phyloP scores from a whole-genome alignment of 1,140 invertebrate species.

The Hydropsyche tenuis region DNA sequence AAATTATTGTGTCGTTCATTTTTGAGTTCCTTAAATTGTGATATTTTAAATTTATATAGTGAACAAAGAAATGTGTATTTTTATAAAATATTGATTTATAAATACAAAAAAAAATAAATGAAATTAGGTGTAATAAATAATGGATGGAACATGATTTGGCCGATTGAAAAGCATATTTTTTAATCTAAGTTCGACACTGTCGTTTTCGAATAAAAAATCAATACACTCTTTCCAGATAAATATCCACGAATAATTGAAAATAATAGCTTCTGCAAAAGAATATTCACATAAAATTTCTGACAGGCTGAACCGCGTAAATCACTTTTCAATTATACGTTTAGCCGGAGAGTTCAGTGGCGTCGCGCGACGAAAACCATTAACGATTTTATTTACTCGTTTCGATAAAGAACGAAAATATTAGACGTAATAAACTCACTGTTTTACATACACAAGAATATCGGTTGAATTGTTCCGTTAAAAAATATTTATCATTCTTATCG shows the following conservation, averaged over 20 bases:
- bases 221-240: slow-evolving; percentile 40
- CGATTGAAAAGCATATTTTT: background rate
- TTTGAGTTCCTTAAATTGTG: too few relatives aligned
- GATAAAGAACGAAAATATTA: too few relatives aligned
- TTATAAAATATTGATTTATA: too few relatives aligned
- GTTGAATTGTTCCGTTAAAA: background rate
- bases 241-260: slow-evolving; percentile 48
- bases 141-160: too few relatives aligned
- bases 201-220: slow-evolving; percentile 14
- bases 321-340: slow-evolving; percentile 50
- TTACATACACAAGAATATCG: background rate
- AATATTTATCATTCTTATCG: background rate
- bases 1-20: too few relatives aligned
- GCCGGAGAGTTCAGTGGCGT: slow-evolving; percentile 44
- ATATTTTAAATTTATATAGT: too few relatives aligned
- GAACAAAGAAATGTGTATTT: too few relatives aligned
- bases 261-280: slow-evolving; percentile 50
- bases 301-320: slow-evolving; percentile 49
- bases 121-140: too few relatives aligned
- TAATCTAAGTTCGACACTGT: background rate
- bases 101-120: too few relatives aligned
- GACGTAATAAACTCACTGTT: too few relatives aligned
- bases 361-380: slow-evolving; percentile 25
- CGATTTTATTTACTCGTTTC: too few relatives aligned
- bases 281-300: slow-evolving; percentile 50